Conservation (phyloP, 1,140 invertebrate genomes). For the Atta cephalotes region DNA sequence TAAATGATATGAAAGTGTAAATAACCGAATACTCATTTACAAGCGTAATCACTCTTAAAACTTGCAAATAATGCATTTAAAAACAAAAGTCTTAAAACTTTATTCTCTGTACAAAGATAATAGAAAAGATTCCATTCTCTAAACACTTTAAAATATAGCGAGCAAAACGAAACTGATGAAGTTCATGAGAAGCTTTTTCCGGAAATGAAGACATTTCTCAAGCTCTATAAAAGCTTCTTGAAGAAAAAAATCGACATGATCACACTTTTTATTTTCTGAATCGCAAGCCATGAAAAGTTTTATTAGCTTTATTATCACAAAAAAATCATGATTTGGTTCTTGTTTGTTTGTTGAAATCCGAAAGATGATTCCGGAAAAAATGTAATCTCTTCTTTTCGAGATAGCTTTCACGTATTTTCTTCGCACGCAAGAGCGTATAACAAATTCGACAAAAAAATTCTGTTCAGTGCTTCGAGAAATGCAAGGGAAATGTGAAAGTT, state of each 20-base stretch:
- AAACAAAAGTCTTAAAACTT: conserved; percentile 8
- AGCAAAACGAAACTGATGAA: conserved; percentile 11
- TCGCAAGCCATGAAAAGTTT: conserved; percentile 1
- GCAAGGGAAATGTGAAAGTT: conserved; percentile 35
- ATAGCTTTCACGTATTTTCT: background rate
- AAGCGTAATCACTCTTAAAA: background rate
- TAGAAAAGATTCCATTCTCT: background rate
- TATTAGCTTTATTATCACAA: background rate
- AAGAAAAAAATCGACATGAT: conserved; percentile 40
- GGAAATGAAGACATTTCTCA: background rate
- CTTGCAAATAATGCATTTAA: background rate
- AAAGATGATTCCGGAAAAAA: conserved; percentile 17
- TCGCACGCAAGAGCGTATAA: background rate
- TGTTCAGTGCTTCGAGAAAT: background rate
- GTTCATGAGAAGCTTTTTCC: conserved; percentile 28
- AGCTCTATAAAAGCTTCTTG: conserved; percentile 21
- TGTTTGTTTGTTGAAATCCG: conserved; percentile 10
- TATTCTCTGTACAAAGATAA: background rate
- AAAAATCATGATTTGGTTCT: conserved; percentile 21
- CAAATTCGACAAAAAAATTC: conserved; percentile 50
- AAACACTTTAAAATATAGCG: conserved; percentile 16
- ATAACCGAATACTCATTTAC: background rate
- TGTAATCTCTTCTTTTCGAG: background rate
- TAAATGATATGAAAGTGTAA: too few relatives aligned
- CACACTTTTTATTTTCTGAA: background rate